phyloP scores from a whole-genome alignment of 2,113 vertebrate species.

The Channa maculata region DNA sequence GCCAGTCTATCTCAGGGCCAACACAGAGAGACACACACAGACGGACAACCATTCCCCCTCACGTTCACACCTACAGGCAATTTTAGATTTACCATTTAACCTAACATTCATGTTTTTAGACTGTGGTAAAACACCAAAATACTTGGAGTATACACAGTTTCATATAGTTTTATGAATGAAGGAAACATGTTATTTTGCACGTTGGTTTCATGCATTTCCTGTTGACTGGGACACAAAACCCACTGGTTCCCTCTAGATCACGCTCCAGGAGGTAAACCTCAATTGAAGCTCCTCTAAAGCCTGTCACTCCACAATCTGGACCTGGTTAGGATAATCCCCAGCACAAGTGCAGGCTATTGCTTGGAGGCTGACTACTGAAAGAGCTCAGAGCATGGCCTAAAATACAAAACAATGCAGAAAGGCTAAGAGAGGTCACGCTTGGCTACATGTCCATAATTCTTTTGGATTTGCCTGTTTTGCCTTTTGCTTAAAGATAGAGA shows the following conservation, averaged over 20 bases:
- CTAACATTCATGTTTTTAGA: too few species aligned
- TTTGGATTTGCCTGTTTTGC: constrained; percentile 23
- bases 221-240: constrained; percentile 13
- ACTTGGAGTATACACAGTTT: not conserved
- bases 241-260: constrained; percentile 31
- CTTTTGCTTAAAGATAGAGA: constrained; percentile 14
- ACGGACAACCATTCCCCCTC: too few species aligned
- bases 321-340: constrained; percentile 73
- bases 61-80: too few species aligned
- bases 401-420: constrained; percentile 17
- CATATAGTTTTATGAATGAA: not conserved
- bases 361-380: constrained; percentile 26
- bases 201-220: not conserved
- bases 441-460: not conserved
- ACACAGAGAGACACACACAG: too few species aligned
- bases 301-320: constrained; percentile 72
- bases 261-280: constrained; percentile 73
- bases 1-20: too few species aligned
- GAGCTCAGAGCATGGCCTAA: not conserved
- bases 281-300: constrained; percentile 61
- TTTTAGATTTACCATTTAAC: too few species aligned
- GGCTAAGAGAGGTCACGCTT: constrained; percentile 35
- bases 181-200: constrained; percentile 2
- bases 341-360: constrained; percentile 13
- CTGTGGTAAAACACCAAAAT: too few species aligned